Evolutionary conservation across 2,113 vertebrate genomes (phyloP), one percentile per base, ranked within the genome.

Genomic region (Heteronetta atricapilla): DNA sequence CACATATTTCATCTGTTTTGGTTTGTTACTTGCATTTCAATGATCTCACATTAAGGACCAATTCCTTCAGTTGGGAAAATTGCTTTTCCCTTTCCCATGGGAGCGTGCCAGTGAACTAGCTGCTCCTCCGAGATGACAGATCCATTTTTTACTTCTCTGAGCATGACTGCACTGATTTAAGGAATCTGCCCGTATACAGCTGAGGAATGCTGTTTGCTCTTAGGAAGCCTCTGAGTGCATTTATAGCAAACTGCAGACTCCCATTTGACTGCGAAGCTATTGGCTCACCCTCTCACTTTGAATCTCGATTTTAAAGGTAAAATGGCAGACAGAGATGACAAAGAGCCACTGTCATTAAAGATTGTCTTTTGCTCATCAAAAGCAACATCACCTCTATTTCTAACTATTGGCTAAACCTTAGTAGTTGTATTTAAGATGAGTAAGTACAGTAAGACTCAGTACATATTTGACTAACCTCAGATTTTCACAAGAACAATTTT

Each of bases 11-110:
- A 87, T 97, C 91, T 94, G 94, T 89, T 94, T 97, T 94, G 93
- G 93, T 94, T 96, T 95, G 89, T 92, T 96, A 92, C 87, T 96
- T 96, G 86, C 93, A 94, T 96, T 92, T 94, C 93, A 94, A 82
- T 95, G 89, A 93, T 96, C 91, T 92, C 87, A 94, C 89, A 77
- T 95, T 94, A 94, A 0, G 0, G 74, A 95, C 84, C 67, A 68
- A 82, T 92, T 92, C 84, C 94, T 94, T 91, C 28, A 33, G 94
- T 94, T 95, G 91, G 91, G 95, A 96, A 95, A 95, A 80, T 77
- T 79, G 86, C 70, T 68, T 94, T 96, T 94, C 50, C 87, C 78
- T 95, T 96, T 96, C 95, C 96, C 94, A 95, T 94, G 96, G 93
- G 95, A 97, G 89, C 26, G 0, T 8, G 92, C 81, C 89, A 92